phyloP scores from a whole-genome alignment of 1,140 invertebrate species.

The Colletes latitarsis region DNA sequence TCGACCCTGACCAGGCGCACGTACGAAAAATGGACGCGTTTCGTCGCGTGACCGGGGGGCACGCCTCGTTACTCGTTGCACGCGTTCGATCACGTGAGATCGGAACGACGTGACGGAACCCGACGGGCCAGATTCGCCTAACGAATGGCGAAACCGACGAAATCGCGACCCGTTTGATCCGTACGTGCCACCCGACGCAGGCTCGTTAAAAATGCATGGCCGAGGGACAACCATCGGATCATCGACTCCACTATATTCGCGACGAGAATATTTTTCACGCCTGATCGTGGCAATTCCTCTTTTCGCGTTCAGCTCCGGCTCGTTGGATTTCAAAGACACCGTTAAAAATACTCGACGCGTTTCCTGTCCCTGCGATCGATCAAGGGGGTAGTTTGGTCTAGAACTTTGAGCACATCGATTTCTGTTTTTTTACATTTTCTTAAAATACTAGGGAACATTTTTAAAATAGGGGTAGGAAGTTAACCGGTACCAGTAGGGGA shows the following conservation, averaged over 20 bases:
- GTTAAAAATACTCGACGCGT: conserved; percentile 42
- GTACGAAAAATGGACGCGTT: conserved; percentile 26
- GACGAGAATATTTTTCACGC: conserved; percentile 3
- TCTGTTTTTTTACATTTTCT: too few species aligned
- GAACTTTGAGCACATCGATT: too few species aligned
- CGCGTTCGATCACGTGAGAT: conserved; percentile 60
- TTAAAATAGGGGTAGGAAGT: too few species aligned
- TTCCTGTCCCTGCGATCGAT: conserved; percentile 25
- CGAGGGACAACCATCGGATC: conserved; percentile 9
- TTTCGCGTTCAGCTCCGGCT: neutral
- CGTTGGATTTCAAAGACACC: conserved; percentile 31
- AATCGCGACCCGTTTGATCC: conserved; percentile 33
- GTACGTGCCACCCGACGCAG: neutral
- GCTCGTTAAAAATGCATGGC: neutral
- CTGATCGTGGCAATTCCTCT: conserved; percentile 16
- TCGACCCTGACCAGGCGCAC: conserved; percentile 34
- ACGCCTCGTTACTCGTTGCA: conserved; percentile 46
- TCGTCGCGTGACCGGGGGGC: conserved; percentile 46
- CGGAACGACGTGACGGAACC: conserved; percentile 22
- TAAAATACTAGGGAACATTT: too few species aligned
- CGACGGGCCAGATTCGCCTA: conserved; percentile 38
- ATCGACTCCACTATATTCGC: neutral
- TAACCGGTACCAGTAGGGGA: too few species aligned
- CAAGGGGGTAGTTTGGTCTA: neutral
- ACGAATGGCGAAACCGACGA: conserved; percentile 31